A percentile compares a stretch with the other conserved stretches of the same genome.
phyloP scores from a whole-genome alignment of 2,888 invertebrate species.

The Brachycybe producta region DNA sequence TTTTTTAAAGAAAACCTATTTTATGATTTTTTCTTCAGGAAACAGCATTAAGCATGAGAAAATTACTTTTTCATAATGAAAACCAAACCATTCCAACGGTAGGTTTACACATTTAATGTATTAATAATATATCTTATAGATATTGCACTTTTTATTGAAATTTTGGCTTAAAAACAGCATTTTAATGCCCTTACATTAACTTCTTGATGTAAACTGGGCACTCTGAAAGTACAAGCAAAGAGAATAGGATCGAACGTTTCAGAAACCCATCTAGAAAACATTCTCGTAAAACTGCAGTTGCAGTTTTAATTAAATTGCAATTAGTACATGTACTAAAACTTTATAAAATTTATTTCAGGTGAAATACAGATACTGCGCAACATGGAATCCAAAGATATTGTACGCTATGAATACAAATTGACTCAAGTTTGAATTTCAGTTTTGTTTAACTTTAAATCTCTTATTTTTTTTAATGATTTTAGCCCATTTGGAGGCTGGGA shows the following conservation, averaged over 20 bases:
- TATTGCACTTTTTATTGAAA: too few species aligned
- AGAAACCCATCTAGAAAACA: too few species aligned
- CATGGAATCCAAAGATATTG: constrained; percentile 9
- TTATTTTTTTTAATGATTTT: neutral
- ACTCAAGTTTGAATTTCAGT: too few species aligned
- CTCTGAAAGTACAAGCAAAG: too few species aligned
- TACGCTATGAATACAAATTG: neutral
- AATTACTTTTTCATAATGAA: constrained; percentile 12
- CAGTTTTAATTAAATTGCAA: neutral
- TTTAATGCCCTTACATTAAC: too few species aligned
- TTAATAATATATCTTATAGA: neutral
- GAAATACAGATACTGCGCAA: constrained; percentile 10
- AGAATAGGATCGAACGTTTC: too few species aligned
- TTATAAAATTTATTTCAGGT: neutral
- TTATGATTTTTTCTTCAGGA: neutral
- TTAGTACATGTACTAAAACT: neutral
- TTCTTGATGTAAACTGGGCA: too few species aligned
- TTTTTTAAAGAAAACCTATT: neutral
- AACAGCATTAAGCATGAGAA: neutral
- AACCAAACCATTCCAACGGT: constrained; percentile 9
- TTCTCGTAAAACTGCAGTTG: too few species aligned
- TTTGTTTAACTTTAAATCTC: neutral
- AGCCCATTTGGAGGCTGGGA: constrained; percentile 19
- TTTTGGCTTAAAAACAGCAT: too few species aligned
- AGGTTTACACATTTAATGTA: neutral